Evolutionary conservation across 2,888 invertebrate species (phyloP).

Genomic region (Drosophila nr. medialis): DNA sequence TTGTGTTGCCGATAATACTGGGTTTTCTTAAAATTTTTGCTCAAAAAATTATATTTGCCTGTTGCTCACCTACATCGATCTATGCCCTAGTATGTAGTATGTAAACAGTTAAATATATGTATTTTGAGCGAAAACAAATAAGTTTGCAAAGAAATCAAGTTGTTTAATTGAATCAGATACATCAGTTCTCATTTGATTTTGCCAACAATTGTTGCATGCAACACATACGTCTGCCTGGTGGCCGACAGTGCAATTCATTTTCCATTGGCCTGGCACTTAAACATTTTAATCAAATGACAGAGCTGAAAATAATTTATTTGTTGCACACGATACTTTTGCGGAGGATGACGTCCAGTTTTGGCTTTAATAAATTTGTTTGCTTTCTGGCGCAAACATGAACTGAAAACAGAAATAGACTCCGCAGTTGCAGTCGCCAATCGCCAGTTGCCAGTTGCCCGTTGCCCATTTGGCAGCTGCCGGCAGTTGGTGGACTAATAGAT

Average conservation of each 20-base stretch:
- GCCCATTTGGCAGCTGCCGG: conserved; percentile 30
- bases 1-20: conserved; percentile 18
- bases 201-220: conserved; percentile 32
- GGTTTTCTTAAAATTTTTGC: not conserved
- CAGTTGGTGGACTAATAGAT: conserved; percentile 69
- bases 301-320: conserved; percentile 73
- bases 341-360: conserved; percentile 24
- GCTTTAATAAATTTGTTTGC: conserved; percentile 68
- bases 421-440: conserved; percentile 24
- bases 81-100: not conserved
- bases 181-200: not conserved
- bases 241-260: conserved; percentile 59
- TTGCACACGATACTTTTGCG: conserved; percentile 51
- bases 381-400: conserved; percentile 40
- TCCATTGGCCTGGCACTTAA: conserved; percentile 36
- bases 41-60: not conserved
- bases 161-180: not conserved
- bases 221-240: conserved; percentile 35
- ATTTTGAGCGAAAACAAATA: not conserved
- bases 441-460: conserved; percentile 27
- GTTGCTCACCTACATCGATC: not conserved
- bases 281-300: conserved; percentile 79
- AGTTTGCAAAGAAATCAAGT: not conserved
- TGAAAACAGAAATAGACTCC: conserved; percentile 43
- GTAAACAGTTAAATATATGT: not conserved